Base-by-base conservation (phyloP, 2,888 invertebrate genomes). In the Rhamphomyia laevipes region DNA sequence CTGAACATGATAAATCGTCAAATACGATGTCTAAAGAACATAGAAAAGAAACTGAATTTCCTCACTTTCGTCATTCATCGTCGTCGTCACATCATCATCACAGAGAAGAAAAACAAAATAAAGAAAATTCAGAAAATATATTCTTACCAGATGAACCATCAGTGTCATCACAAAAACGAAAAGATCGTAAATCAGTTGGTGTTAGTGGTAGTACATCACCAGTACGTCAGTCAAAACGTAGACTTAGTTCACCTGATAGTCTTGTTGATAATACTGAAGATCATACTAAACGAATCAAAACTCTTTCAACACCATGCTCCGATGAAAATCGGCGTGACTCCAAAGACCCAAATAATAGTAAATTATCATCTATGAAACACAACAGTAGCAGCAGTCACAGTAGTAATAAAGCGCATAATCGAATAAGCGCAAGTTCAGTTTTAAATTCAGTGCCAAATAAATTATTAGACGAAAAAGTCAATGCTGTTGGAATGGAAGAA, bases 201-300 rank as follows among this genome's bases (percentile, higher is more conserved):
- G 21, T 41, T 4, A 35, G n/a, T 5, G 13, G n/a, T 35, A 58
- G 65, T 1, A 67, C 61, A 12, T 68, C 69, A 10, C 68, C 68
- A 1, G 59, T 58, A 9, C 65, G 67, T 6, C 55, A 60, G 45
- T 61, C 66, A 49, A 89, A 89, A 67, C 75, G 89, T 46, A 76
- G 88, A 51, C 77, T 86, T 61, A 87, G 87, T 55, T 84, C 84
- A 2, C 87, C 88, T 63, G 88, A 88, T 51, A 77, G 76, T 59
- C 17, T 45, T 9, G 48, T 51, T 30, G 61, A 60, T 11, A 58
- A 61, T 23, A 58, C 59, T 10, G 70, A 69, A 38, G 67, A 65
- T 30, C 58, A 61, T 40, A 57, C 58, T 1, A 68, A 68, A 51
- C 66, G 69, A 3, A 58, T 68, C 15, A 12, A 51, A 53, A 42